Conservation (phyloP, 2,888 invertebrate genomes). For the Crioceris asparagi region DNA sequence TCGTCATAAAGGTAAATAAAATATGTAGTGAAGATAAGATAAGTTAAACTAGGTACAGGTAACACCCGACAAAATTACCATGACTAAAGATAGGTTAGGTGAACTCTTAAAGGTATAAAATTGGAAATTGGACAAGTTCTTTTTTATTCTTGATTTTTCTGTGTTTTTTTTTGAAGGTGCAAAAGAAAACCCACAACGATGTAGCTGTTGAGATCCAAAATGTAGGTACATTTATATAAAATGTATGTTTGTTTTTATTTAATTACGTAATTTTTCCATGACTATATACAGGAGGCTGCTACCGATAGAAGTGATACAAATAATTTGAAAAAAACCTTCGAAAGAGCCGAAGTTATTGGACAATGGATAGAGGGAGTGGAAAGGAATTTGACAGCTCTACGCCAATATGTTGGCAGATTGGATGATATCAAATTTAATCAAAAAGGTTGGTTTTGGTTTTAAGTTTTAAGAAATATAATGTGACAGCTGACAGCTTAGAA, state of each 20-base stretch:
- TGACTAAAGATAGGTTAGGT: constrained; percentile 27
- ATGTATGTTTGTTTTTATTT: not conserved
- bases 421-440: constrained; percentile 22
- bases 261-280: constrained; percentile 3
- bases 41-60: too few species aligned
- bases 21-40: too few species aligned
- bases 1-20: too few species aligned
- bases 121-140: not conserved
- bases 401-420: constrained; percentile 15
- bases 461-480: too few species aligned
- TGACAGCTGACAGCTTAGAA: too few species aligned
- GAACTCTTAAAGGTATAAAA: constrained; percentile 17
- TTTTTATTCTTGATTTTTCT: not conserved
- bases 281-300: too few species aligned
- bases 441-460: too few species aligned
- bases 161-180: constrained; percentile 8
- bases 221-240: constrained; percentile 9
- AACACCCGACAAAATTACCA: too few species aligned
- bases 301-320: constrained; percentile 3
- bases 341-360: constrained; percentile 35
- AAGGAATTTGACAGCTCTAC: constrained; percentile 35
- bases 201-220: constrained; percentile 15
- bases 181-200: constrained; percentile 12
- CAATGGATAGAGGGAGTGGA: constrained; percentile 43
- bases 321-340: constrained; percentile 22